phyloP scores from a whole-genome alignment of 2,113 vertebrate species.

The Neoarius graeffei region DNA sequence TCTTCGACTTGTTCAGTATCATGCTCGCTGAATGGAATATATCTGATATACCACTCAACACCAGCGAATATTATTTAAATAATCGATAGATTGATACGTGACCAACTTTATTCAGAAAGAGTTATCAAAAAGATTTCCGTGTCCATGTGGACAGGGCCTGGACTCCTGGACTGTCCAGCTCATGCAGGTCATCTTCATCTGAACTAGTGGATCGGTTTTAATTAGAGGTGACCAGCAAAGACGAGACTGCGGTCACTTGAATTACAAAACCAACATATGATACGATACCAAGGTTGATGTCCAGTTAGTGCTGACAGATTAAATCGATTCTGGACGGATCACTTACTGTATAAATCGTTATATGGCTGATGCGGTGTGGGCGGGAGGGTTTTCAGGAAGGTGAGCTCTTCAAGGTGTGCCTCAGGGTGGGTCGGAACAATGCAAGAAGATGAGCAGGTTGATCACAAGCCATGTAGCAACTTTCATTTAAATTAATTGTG shows the following conservation, averaged over 20 bases:
- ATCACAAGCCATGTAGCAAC: too few species aligned
- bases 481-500: background rate
- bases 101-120: background rate
- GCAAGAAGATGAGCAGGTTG: background rate
- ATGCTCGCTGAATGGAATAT: too few species aligned
- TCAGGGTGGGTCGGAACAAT: constrained; percentile 1
- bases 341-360: constrained; percentile 73
- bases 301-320: constrained; percentile 77
- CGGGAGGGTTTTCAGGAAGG: constrained; percentile 45
- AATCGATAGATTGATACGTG: background rate
- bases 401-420: constrained; percentile 43
- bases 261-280: constrained; percentile 70
- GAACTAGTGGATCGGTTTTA: constrained; percentile 52
- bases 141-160: background rate
- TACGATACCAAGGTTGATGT: constrained; percentile 74
- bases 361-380: constrained; percentile 52
- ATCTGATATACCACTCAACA: too few species aligned
- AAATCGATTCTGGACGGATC: constrained; percentile 75
- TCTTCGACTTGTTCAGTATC: too few species aligned
- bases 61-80: background rate
- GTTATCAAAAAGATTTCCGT: background rate
- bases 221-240: constrained; percentile 71
- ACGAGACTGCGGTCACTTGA: constrained; percentile 73
- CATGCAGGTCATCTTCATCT: constrained; percentile 53
- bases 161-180: background rate